A percentile compares a stretch with the other conserved stretches of the same genome.
phyloP scores from a whole-genome alignment of 2,797 vertebrate genomes.

The Dallia pectoralis region DNA sequence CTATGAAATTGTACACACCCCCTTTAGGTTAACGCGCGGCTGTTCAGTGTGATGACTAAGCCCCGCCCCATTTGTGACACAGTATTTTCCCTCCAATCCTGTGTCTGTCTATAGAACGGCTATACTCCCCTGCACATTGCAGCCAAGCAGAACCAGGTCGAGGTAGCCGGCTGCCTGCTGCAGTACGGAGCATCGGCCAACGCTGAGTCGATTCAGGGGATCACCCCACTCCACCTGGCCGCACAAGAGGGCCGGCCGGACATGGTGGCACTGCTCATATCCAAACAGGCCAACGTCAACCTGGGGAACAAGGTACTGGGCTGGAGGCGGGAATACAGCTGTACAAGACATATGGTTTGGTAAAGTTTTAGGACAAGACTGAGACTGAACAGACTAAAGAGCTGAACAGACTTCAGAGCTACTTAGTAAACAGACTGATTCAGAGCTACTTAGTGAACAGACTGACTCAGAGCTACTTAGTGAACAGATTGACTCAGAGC shows the following conservation, averaged over 20 bases:
- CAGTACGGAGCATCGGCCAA: constrained; percentile 90
- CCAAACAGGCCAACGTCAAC: constrained; percentile 91
- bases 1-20: no score
- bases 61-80: not conserved
- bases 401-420: no score
- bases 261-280: constrained; percentile 92
- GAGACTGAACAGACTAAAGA: not conserved
- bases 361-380: not conserved
- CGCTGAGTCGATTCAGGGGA: constrained; percentile 87
- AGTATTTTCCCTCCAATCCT: not conserved
- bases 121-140: constrained; percentile 96
- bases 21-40: not conserved
- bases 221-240: constrained; percentile 94
- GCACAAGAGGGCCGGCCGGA: constrained; percentile 90
- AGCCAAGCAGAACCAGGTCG: constrained; percentile 95
- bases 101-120: constrained; percentile 80
- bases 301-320: constrained; percentile 89
- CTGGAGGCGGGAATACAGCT: not conserved
- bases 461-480: not conserved
- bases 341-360: not conserved
- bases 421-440: no score
- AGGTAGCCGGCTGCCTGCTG: constrained; percentile 88
- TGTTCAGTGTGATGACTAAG: not conserved
- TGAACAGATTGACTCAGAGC: no score
- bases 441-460: not conserved